Percentiles rank a stretch among this genome's conserved stretches.
Conservation (phyloP, 2,888 invertebrate genomes). For the Drosophila kuntzei region DNA sequence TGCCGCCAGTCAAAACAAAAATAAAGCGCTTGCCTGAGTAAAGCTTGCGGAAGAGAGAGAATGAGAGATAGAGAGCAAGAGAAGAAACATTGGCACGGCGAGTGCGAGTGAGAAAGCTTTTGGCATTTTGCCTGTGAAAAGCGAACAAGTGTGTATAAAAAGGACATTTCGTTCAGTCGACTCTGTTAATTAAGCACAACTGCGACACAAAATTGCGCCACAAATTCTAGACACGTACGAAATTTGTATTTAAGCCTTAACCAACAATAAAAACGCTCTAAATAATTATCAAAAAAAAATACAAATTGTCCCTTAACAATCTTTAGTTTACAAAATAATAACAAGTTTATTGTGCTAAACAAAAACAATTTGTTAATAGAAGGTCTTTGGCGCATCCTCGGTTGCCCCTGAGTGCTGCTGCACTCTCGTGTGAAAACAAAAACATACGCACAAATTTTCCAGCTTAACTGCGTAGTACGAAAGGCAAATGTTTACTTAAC, state of each 20-base stretch:
- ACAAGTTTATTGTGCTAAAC: slow-evolving; percentile 10
- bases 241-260: slow-evolving; percentile 47
- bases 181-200: slow-evolving; percentile 73
- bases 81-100: slow-evolving; percentile 41
- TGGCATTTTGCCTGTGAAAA: slow-evolving; percentile 58
- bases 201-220: slow-evolving; percentile 68
- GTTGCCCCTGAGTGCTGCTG: slow-evolving; percentile 43
- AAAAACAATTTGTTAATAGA: slow-evolving; percentile 22
- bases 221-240: slow-evolving; percentile 24
- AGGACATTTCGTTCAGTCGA: slow-evolving; percentile 78
- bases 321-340: neutral
- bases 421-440: slow-evolving; percentile 56
- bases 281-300: slow-evolving; percentile 16
- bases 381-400: slow-evolving; percentile 46
- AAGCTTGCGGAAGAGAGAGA: slow-evolving; percentile 4
- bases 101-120: slow-evolving; percentile 65
- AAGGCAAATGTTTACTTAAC: slow-evolving; percentile 15
- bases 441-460: slow-evolving; percentile 38
- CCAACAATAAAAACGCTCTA: slow-evolving; percentile 27
- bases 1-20: slow-evolving; percentile 55
- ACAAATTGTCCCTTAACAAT: neutral
- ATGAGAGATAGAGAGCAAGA: slow-evolving; percentile 28
- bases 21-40: slow-evolving; percentile 24
- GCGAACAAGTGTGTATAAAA: slow-evolving; percentile 85
- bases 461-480: slow-evolving; percentile 67